phyloP scores from a whole-genome alignment of 2,888 invertebrate species.

The Papilio gigon region DNA sequence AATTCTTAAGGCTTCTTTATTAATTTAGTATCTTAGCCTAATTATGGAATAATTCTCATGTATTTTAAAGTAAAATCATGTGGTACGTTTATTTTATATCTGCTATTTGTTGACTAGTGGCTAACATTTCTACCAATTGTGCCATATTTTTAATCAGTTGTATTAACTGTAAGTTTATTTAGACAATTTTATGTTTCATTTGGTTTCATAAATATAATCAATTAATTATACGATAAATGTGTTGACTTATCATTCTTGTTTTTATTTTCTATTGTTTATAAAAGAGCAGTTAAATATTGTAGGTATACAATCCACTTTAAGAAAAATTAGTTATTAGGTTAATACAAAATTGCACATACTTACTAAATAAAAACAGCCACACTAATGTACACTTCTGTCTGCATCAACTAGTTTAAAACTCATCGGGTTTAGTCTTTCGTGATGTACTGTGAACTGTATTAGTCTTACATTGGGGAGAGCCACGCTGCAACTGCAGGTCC shows the following conservation, averaged over 20 bases:
- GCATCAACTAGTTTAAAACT: too few species aligned
- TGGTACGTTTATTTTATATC: not conserved
- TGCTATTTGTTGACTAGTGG: not conserved
- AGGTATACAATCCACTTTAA: too few species aligned
- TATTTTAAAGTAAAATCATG: slow-evolving; percentile 3
- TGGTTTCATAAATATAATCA: slow-evolving; percentile 7
- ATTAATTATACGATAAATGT: slow-evolving; percentile 10
- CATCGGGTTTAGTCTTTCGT: too few species aligned
- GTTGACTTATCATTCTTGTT: slow-evolving; percentile 5
- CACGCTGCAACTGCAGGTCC: too few species aligned
- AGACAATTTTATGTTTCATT: slow-evolving; percentile 17
- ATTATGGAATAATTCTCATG: not conserved
- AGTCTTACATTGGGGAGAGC: too few species aligned
- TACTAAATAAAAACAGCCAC: too few species aligned
- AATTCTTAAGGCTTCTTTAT: not conserved
- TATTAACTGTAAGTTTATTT: slow-evolving; percentile 1
- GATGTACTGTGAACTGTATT: too few species aligned
- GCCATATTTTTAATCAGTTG: slow-evolving; percentile 15
- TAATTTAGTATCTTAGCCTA: not conserved
- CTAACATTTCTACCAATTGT: slow-evolving; percentile 9
- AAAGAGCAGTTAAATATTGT: too few species aligned
- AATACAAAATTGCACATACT: too few species aligned
- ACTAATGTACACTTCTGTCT: too few species aligned
- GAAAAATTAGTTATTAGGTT: too few species aligned
- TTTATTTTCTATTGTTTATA: not conserved